Conservation (phyloP, 2,888 invertebrate species). For the Xylocampa areola region DNA sequence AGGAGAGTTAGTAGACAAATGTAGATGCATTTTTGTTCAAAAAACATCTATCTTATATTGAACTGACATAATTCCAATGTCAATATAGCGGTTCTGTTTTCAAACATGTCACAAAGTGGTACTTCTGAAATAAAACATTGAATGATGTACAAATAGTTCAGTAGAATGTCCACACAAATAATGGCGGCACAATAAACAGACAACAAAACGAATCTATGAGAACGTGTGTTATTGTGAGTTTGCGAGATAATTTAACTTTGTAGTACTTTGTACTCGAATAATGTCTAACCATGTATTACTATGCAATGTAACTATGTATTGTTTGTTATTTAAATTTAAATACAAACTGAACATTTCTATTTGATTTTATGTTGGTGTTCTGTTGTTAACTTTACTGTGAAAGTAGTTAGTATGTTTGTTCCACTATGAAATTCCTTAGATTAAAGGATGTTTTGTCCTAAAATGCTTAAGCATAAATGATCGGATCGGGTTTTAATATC, state of each 20-base stretch:
- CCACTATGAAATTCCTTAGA: not conserved
- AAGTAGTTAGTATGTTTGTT: slow-evolving; percentile 1
- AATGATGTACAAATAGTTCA: slow-evolving; percentile 8
- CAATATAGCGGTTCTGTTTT: no score
- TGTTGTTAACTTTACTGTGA: slow-evolving; percentile 8
- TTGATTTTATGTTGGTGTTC: slow-evolving; percentile 18
- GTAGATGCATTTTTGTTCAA: no score
- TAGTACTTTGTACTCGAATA: no score
- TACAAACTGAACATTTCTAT: slow-evolving; percentile 16
- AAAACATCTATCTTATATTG: no score
- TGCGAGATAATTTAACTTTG: slow-evolving; percentile 27
- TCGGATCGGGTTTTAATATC: no score
- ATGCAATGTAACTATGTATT: no score
- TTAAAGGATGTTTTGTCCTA: no score
- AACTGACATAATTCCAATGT: no score
- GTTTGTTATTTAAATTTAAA: slow-evolving; percentile 21
- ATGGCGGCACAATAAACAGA: slow-evolving; percentile 17
- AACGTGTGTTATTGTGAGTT: slow-evolving; percentile 9
- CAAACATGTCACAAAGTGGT: not conserved
- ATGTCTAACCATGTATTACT: no score
- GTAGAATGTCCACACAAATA: slow-evolving; percentile 18
- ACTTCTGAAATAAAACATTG: slow-evolving; percentile 1
- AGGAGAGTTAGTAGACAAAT: no score
- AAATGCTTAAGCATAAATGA: no score
- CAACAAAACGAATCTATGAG: slow-evolving; percentile 27